Conservation (phyloP, 2,113 vertebrate genomes). For the Mirounga angustirostris region DNA sequence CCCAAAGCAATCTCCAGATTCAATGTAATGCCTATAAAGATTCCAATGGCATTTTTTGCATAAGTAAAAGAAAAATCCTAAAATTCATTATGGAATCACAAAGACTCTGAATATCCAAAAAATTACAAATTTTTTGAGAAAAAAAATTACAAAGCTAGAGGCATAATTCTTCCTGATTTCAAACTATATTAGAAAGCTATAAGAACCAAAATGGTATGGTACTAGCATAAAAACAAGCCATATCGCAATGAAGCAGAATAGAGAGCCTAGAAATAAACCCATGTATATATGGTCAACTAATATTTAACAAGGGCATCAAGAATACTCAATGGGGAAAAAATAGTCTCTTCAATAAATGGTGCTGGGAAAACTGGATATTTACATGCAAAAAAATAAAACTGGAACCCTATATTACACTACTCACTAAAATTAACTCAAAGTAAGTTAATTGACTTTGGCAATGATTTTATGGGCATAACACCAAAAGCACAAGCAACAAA, state of each 20-base stretch:
- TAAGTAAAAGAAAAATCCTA: not conserved
- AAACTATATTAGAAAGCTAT: not conserved
- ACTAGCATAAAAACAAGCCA: not conserved
- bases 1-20: not conserved
- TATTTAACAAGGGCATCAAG: not conserved
- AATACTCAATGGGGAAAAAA: not conserved
- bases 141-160: not conserved
- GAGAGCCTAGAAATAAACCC: not conserved
- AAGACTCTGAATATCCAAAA: not conserved
- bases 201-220: not conserved
- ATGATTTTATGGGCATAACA: not conserved
- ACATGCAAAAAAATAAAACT: not conserved
- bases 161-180: not conserved
- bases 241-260: not conserved
- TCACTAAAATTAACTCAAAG: not conserved
- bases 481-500: not conserved
- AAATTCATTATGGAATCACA: not conserved
- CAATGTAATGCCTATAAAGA: not conserved
- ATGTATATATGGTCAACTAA: not conserved
- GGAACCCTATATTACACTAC: not conserved
- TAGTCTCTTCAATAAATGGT: not conserved
- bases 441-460: not conserved
- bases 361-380: not conserved
- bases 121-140: not conserved
- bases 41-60: not conserved